Evolutionary conservation across 1,140 invertebrate genomes (phyloP), one percentile per base, ranked within the genome.

Genomic region (Drosophila sp.): DNA sequence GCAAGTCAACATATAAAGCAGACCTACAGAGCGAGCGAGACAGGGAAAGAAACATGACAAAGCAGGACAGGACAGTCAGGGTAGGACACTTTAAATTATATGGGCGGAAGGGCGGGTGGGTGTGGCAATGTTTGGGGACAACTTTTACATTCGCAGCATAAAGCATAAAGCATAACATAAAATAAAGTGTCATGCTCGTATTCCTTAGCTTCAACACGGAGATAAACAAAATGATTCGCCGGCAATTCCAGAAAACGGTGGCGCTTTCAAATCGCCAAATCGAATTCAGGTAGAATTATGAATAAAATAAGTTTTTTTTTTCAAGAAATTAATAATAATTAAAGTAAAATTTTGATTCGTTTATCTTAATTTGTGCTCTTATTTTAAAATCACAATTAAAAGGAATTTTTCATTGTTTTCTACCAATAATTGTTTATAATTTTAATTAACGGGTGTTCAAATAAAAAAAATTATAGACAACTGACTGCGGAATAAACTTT

Each of bases 1-100:
- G 45, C 62, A 63, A 62, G 41, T 64, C 66, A 74, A 67, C 62
- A 73, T 50, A 72, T 80, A 81, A 46, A 62, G n/a, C n/a, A n/a
- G 3, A 50, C 6, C 6, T 7, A 14, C 72, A 65, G 27, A 65
- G 16, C 43, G 21, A 46, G 21, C 8, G 14, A 46, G 45, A 46
- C 11, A 51, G 14, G 27, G 45, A 46, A 4, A 51, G 8, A 48
- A 48, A 11, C 18, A 43, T 14, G 5, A 43, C n/a, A 43, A 16
- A 11, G 21, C 21, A 48, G 21, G 29, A 51, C 6, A 36, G 50
- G 13, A 43, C 25, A 27, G 13, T n/a, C 36, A 38, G 21, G 56
- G 34, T 13, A 38, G 41, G 56, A 32, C 66, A 64, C 45, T 75
- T 75, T 53, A 69, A 63, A 75, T 69, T 58, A 56, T 56, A 16